phyloP scores from a whole-genome alignment of 2,113 vertebrate species.

The Lasiurus borealis region DNA sequence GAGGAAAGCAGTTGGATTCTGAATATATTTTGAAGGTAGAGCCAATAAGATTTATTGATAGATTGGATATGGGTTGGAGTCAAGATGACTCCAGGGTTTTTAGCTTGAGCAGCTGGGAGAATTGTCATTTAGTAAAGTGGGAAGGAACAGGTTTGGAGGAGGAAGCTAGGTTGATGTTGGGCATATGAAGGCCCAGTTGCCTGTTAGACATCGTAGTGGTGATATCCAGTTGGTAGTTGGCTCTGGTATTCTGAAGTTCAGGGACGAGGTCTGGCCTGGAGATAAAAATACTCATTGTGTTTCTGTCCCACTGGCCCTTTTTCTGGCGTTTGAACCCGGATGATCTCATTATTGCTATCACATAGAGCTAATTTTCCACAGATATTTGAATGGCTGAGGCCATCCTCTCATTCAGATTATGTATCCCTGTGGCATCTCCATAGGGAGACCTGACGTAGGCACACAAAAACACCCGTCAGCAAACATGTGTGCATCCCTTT shows the following conservation, averaged over 20 bases:
- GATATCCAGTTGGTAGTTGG: neutral
- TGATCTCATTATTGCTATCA: neutral
- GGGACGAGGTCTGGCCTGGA: neutral
- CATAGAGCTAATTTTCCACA: neutral
- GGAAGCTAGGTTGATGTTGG: conserved; percentile 34
- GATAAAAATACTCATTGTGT: conserved; percentile 13
- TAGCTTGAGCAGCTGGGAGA: neutral
- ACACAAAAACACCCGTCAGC: neutral
- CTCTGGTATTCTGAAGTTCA: conserved; percentile 53
- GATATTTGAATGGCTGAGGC: neutral
- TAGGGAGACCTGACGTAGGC: neutral
- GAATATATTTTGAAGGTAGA: neutral
- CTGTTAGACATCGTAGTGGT: neutral
- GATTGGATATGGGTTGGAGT: neutral
- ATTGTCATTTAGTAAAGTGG: neutral
- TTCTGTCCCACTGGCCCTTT: conserved; percentile 19
- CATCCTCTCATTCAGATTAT: neutral
- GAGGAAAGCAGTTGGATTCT: neutral
- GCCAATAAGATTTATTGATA: neutral
- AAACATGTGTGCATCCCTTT: neutral
- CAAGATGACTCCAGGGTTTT: neutral
- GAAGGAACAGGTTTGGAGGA: neutral
- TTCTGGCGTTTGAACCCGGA: conserved; percentile 13
- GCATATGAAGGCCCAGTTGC: neutral
- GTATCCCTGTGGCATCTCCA: neutral